Evolutionary conservation across 2,797 vertebrate species (phyloP).

Genomic region (Macroramphosus scolopax): DNA sequence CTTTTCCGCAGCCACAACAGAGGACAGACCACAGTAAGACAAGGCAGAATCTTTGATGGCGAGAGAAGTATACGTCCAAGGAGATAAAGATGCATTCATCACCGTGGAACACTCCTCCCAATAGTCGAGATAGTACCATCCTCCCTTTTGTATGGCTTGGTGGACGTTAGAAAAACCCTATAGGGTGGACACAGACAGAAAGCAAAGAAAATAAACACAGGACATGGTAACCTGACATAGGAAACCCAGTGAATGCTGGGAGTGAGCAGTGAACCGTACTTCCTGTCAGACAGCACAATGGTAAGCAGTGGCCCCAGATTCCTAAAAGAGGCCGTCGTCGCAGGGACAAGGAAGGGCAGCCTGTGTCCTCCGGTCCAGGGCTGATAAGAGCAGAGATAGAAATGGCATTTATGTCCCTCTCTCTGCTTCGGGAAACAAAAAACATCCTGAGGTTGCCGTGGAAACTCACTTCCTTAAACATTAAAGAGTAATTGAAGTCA

Average conservation of each 20-base stretch:
- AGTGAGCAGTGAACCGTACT: slow-evolving; percentile 75
- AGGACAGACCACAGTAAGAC: slow-evolving; percentile 37
- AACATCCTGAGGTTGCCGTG: slow-evolving; percentile 60
- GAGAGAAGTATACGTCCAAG: slow-evolving; percentile 30
- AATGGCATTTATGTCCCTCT: slow-evolving; percentile 64
- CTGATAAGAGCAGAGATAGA: slow-evolving; percentile 78
- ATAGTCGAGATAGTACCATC: slow-evolving; percentile 66
- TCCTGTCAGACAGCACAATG: slow-evolving; percentile 83
- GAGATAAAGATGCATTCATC: slow-evolving; percentile 50
- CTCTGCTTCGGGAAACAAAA: slow-evolving; percentile 46
- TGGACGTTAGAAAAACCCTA: slow-evolving; percentile 64
- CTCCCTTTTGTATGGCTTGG: slow-evolving; percentile 55
- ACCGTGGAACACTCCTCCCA: slow-evolving; percentile 32
- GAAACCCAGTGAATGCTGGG: slow-evolving; percentile 85
- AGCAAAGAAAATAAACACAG: slow-evolving; percentile 84
- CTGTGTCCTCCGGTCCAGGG: slow-evolving; percentile 65
- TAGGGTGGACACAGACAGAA: slow-evolving; percentile 73
- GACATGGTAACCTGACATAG: slow-evolving; percentile 83
- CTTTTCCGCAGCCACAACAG: slow-evolving; percentile 50
- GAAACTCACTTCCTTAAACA: slow-evolving; percentile 46
- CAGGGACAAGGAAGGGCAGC: slow-evolving; percentile 78
- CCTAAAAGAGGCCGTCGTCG: slow-evolving; percentile 70
- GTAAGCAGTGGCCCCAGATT: slow-evolving; percentile 74
- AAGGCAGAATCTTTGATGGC: slow-evolving; percentile 20
- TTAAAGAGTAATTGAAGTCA: no score